Evolutionary conservation across 2,113 vertebrate genomes (phyloP).

Genomic region (Melanotaenia duboulayi): DNA sequence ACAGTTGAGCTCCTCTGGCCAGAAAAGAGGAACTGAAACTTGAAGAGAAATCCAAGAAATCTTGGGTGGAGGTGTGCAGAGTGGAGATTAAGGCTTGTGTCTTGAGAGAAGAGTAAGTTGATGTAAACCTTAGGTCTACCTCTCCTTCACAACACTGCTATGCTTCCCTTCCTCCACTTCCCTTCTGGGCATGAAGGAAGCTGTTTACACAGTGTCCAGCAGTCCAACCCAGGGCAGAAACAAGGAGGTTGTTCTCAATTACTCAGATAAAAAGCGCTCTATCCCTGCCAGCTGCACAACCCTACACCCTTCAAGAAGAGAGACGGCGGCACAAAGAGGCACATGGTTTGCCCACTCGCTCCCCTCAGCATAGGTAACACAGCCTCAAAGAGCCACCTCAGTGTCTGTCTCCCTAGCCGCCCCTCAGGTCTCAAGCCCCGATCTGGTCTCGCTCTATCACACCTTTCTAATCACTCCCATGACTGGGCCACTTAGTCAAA

Average conservation of each 20-base stretch:
- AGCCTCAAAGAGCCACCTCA: conserved; percentile 53
- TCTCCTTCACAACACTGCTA: conserved; percentile 34
- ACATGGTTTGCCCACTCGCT: conserved; percentile 70
- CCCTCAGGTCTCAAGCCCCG: conserved; percentile 38
- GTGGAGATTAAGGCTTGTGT: conserved; percentile 58
- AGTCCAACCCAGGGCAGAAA: conserved; percentile 63
- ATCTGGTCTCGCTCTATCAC: conserved; percentile 68
- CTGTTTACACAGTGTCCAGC: conserved; percentile 51
- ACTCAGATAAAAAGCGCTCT: conserved; percentile 72
- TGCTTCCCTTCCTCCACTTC: conserved; percentile 48
- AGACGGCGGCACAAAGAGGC: conserved; percentile 51
- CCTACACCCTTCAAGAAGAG: conserved; percentile 32
- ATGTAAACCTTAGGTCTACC: conserved; percentile 45
- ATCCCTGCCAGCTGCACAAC: conserved; percentile 57
- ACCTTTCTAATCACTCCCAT: conserved; percentile 73
- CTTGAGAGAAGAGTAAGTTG: conserved; percentile 30
- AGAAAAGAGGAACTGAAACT: conserved; percentile 35
- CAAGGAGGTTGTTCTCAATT: conserved; percentile 82
- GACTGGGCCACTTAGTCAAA: conserved; percentile 74
- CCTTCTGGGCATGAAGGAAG: conserved; percentile 54
- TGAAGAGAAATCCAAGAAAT: conserved; percentile 55
- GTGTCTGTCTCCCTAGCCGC: conserved; percentile 36
- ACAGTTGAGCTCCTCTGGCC: conserved; percentile 33
- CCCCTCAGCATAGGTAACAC: conserved; percentile 49
- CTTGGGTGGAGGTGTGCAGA: conserved; percentile 65